Evolutionary conservation across 2,888 invertebrate genomes (phyloP).

Genomic region (Pegoplata infirma): DNA sequence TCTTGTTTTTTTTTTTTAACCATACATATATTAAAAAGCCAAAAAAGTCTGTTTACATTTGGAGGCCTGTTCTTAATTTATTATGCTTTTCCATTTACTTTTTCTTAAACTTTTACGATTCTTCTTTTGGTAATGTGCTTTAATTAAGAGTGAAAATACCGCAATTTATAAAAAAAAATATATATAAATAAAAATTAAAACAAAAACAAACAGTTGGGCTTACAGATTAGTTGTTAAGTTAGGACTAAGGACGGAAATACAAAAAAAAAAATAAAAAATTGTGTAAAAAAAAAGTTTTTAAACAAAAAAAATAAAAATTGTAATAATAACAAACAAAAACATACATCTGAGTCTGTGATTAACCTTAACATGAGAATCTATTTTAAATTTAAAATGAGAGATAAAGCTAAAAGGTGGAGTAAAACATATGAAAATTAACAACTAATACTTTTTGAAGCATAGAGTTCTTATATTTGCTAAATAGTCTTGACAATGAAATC

Average conservation of each 20-base stretch:
- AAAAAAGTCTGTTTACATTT: constrained; percentile 46
- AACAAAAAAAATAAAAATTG: no score
- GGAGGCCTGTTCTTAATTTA: constrained; percentile 45
- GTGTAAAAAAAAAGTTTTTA: neutral
- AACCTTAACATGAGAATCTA: neutral
- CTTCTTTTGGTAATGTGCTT: constrained; percentile 36
- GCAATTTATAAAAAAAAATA: no score
- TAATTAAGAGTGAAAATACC: constrained; percentile 59
- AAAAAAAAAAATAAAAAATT: neutral
- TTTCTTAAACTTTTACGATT: constrained; percentile 26
- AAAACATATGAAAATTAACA: no score
- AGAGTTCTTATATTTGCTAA: no score
- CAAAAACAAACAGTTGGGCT: constrained; percentile 33
- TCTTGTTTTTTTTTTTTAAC: constrained; percentile 18
- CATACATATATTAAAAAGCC: constrained; percentile 47
- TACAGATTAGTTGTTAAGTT: constrained; percentile 29
- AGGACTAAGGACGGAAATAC: neutral
- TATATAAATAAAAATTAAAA: neutral
- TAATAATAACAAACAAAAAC: neutral
- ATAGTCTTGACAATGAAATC: no score
- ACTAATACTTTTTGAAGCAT: no score
- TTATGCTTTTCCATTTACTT: constrained; percentile 26
- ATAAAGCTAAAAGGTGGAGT: no score
- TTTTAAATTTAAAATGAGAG: no score
- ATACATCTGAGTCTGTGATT: constrained; percentile 21